phyloP scores from a whole-genome alignment of 1,140 invertebrate species.

The Drosophila trapezifrons region DNA sequence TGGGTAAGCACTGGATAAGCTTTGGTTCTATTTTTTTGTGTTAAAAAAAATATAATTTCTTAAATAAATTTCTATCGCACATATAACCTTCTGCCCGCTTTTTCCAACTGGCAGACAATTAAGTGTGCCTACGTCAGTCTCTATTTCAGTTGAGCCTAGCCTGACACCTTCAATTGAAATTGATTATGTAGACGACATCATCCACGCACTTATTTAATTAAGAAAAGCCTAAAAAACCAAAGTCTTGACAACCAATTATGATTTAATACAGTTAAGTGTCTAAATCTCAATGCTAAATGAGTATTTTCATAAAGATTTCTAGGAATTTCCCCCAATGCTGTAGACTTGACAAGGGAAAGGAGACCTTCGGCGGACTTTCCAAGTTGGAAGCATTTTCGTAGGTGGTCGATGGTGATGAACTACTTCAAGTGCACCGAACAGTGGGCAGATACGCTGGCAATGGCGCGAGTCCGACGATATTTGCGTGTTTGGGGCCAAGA shows the following conservation, averaged over 20 bases:
- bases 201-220: conserved; percentile 47
- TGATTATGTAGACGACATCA: conserved; percentile 61
- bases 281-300: conserved; percentile 46
- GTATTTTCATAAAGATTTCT: conserved; percentile 32
- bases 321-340: conserved; percentile 40
- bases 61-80: neutral
- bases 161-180: conserved; percentile 77
- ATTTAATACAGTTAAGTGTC: conserved; percentile 30
- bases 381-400: conserved; percentile 26
- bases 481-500: conserved; percentile 48
- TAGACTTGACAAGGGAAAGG: conserved; percentile 27
- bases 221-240: conserved; percentile 27
- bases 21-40: neutral
- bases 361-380: conserved; percentile 49
- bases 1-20: conserved; percentile 2
- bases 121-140: conserved; percentile 59
- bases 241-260: conserved; percentile 39
- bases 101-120: conserved; percentile 20
- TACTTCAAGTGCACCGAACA: conserved; percentile 37
- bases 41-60: neutral
- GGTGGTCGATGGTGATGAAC: conserved; percentile 29
- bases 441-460: conserved; percentile 37
- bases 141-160: conserved; percentile 46
- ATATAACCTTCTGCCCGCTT: conserved; percentile 16
- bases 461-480: conserved; percentile 23